Base-by-base conservation (phyloP, 2,797 vertebrate genomes). In the Acipenser ruthenus region DNA sequence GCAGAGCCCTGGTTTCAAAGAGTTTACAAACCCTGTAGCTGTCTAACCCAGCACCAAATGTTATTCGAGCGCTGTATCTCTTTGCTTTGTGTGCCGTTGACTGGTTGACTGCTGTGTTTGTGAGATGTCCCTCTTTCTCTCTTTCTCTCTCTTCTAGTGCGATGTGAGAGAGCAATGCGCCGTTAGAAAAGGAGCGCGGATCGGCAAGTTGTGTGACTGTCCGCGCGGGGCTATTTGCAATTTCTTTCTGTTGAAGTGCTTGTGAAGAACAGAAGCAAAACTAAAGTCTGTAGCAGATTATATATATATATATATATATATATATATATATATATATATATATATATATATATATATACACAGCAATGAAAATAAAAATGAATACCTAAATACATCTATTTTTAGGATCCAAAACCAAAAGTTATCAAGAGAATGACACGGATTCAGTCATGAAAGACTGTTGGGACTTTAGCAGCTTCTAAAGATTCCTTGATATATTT, bases 141-240 rank as follows among this genome's bases (percentile, higher is more conserved):
- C 49, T 58, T 64, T 50, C 13, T 60, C 59, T 50, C 8, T 51
- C 61, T 65, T 64, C 65, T 64, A 89, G 87, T 84, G 84, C 73
- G 84, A 88, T 10, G 76, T 75, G 2, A 85, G 86, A n/a, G 88
- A 87, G 80, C 85, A 84, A 72, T 90, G 89, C 70, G 85, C 88
- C 1, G 76, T 92, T 62, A 79, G 89, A 67, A 91, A 89, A 76
- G 89, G 89, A 51, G 79, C 89, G 1, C 80, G 90, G 55, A 92
- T 90, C 67, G 89, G 89, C 1, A 92, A 89, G 75, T 80, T 84
- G 81, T 89, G 88, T 63, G 78, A 88, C 82, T 91, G 86, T 66
- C 87, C 87, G 6, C 77, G 78, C 49, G 73, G 74, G 74, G 76
- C 82, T 6, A 72, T 79, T 59, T 86, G 87, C 63, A 84, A 87